Base-by-base conservation (phyloP, 2,113 vertebrate genomes). In the Ophiodon elongatus region DNA sequence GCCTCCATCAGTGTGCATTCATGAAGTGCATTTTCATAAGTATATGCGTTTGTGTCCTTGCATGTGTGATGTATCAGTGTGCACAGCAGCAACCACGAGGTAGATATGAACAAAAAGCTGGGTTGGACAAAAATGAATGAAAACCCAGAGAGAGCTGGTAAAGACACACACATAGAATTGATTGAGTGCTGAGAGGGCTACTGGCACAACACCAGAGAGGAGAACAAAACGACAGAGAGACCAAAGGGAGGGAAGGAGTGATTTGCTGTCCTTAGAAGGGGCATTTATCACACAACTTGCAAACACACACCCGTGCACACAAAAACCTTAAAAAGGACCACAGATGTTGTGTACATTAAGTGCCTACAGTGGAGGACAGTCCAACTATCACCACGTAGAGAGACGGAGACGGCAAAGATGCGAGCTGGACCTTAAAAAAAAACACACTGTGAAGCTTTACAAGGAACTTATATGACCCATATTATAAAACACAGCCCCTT, bases 131-230 rank as follows among this genome's bases (percentile, higher is more conserved):
- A 35, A 69, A 37, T n/a, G 1, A 45, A 39, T 35, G 23, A 35
- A 65, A 74, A 39, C 13, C 8, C 35, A 50, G 14, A 62, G 13
- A 59, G 54, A 62, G 27, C 35, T 2, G 14, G 23, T 37, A 8
- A 43, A 54, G 21, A 29, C 66, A 69, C 77, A 27, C 66, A 50
- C 77, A 56, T 15, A n/a, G 23, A 66, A 79, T 69, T 81, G 71
- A 84, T 71, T 75, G 85, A 88, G 74, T 80, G 76, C 64, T 87
- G 72, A 89, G 84, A 88, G 43, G 70, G 62, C 78, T 79, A 57
- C 50, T 90, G 85, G 87, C 76, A 6, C 23, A 68, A 41, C 72
- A 82, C 71, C 79, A 91, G 76, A 76, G 25, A 83, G 45, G 47
- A 60, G 35, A 52, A 45, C 63, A 80, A 29, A 76, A 76, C 29